Evolutionary conservation across 1,140 invertebrate genomes (phyloP), one percentile per base, ranked within the genome.

Genomic region (Drosophila setifemur): DNA sequence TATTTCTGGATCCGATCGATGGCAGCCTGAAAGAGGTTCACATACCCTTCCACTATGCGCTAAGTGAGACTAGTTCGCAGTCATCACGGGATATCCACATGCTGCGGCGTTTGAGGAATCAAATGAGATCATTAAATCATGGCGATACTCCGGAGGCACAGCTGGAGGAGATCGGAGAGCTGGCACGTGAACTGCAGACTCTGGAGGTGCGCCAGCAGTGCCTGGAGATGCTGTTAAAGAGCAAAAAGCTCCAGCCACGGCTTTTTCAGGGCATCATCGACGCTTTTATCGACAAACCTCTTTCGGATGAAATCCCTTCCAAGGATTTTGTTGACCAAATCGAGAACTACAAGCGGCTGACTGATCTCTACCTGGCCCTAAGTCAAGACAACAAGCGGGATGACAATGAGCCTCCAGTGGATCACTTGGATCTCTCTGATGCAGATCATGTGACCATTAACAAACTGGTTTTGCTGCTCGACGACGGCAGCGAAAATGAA

Each of bases 11-110:
- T 91, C 93, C 95, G 7, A 93, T 95, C 81, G 97, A 97, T 6
- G 91, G 92, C 74, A 90, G 91, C 39, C 86, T 98, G 0, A 96
- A 96, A 89, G 95, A 95, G 79, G 93, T 98, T 53, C 91, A 92
- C 44, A 95, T 98, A 75, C 97, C 97, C 9, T 99, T 98, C 90
- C 97, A 98, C 90, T 95, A 95, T 90, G 94, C 95, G 3, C 90
- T 97, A n/a, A 95, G 95, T 85, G 96, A 95, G 72, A 96, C 96
- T 90, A 96, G 96, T 90, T 97, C 95, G 60, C 95, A 95, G 78
- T 93, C 95, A 73, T 95, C 96, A 0, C 93, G 96, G 73, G 97
- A 98, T 90, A 93, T 98, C 33, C 96, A 98, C 91, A 91, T 97
- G 29, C 92, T 98, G 40, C 95, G 96, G 77, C 95, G 96, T 73